These are phyloP conservation scores for Coreoperca whiteheadi DNA, from an alignment of 2,113 vertebrate genomes.

Conservation along the genomic window DNA sequence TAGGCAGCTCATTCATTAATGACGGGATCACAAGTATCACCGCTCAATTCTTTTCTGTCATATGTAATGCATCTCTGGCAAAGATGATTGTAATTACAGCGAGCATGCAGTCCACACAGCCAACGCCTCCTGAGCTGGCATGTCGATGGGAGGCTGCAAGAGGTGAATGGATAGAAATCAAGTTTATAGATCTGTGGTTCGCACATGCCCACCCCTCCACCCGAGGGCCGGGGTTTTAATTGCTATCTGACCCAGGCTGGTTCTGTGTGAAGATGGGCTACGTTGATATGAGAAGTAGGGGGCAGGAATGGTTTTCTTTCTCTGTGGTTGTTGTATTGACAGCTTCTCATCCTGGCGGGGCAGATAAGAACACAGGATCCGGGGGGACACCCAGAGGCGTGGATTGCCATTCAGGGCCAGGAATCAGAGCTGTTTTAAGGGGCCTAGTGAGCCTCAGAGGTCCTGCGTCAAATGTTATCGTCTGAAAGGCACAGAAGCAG, in stretches of 20 bases:
- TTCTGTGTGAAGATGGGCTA: slow-evolving; percentile 69
- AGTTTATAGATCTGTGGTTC: slow-evolving; percentile 83
- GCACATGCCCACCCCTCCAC: slow-evolving; percentile 44
- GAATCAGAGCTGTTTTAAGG: slow-evolving; percentile 55
- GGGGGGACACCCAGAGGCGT: slow-evolving; percentile 61
- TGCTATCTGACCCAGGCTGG: slow-evolving; percentile 71
- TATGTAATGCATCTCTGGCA: slow-evolving; percentile 57
- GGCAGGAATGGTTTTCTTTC: slow-evolving; percentile 65
- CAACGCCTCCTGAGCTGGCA: slow-evolving; percentile 45
- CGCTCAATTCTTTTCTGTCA: slow-evolving; percentile 59
- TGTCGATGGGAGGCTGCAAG: slow-evolving; percentile 64
- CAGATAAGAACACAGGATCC: slow-evolving; percentile 76
- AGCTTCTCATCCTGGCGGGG: slow-evolving; percentile 73
- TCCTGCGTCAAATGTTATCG: slow-evolving; percentile 20
- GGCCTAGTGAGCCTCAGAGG: slow-evolving; percentile 12
- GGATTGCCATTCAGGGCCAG: slow-evolving; percentile 77
- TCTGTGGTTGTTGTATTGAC: slow-evolving; percentile 83
- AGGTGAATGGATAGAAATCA: slow-evolving; percentile 79
- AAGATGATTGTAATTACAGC: slow-evolving; percentile 72
- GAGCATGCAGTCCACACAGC: slow-evolving; percentile 62
- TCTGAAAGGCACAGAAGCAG: slow-evolving; percentile 33
- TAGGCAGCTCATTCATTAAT: slow-evolving; percentile 56
- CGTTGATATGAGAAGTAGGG: slow-evolving; percentile 59
- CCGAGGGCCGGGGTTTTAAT: slow-evolving; percentile 74
- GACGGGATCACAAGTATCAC: slow-evolving; percentile 48